Base-by-base conservation (phyloP, 2,797 vertebrate species). In the Ficedula albicollis region DNA sequence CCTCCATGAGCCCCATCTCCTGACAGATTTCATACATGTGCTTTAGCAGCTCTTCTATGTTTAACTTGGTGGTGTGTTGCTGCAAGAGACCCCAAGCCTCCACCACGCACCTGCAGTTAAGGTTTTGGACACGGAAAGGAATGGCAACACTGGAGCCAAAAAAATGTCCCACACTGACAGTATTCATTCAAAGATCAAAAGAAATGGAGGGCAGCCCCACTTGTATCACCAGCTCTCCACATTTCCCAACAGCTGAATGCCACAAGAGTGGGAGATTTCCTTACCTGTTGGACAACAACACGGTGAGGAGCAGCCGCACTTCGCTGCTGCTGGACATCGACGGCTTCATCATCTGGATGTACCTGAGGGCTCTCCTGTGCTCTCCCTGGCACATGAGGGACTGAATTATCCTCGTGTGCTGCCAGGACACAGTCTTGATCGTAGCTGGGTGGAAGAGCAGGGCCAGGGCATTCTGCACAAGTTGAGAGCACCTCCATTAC, bases 301-400 rank as follows among this genome's bases (percentile, higher is more conserved):
- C 99, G 32, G 98, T 98, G 76, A 99, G 98, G 91, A 98, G 98
- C 41, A 99, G 98, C 49, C 96, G 98, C 92, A 99, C 98, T 89
- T 99, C 99, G 11, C 90, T 85, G 30, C 96, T 98, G 90, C 97
- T 98, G 60, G 98, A 97, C 88, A 99, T 91, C 0, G 98, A 94
- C 8, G 99, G 99, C 89, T 99, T 99, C 89, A 98, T 98, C 56
- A 98, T 95, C 10, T 99, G 99, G 13, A 99, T 96, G 70, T 99
- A 99, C 44, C 98, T 98, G 23, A 99, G 98, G 5, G 99, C 99
- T 76, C 97, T 96, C 13, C 96, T 93, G 64, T 98, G 98, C 69
- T 99, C 98, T 9, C 98, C 98, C 92, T 99, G 99, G 90, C 98
- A 98, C 99, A 99, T 99, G 81, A 99, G 98, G 5, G 98, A 98